These are phyloP conservation scores for Loxodonta africana DNA, from an alignment of 2,113 vertebrate species.

Conservation along the genomic window DNA sequence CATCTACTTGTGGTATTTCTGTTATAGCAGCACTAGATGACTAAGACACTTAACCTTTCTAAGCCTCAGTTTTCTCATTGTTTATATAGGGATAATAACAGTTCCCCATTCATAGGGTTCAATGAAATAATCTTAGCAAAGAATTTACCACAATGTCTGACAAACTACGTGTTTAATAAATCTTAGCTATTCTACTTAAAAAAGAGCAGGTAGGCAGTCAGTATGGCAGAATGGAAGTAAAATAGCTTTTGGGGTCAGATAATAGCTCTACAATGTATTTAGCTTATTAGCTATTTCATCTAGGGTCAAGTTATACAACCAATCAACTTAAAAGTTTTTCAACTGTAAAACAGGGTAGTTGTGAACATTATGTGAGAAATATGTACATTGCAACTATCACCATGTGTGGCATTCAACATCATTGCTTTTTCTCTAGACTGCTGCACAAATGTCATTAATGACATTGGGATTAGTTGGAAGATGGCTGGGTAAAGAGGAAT, in stretches of 20 bases:
- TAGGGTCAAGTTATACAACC: not conserved
- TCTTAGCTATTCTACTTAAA: not conserved
- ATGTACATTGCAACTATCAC: not conserved
- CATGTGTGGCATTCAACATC: not conserved
- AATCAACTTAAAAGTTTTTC: not conserved
- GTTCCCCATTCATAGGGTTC: not conserved
- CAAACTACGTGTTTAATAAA: not conserved
- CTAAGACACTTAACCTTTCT: too few species aligned
- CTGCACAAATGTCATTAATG: not conserved
- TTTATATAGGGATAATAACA: not conserved
- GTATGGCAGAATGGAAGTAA: not conserved
- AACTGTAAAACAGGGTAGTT: not conserved
- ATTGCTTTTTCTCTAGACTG: not conserved
- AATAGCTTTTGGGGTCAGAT: not conserved
- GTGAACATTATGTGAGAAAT: not conserved
- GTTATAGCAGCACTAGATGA: too few species aligned
- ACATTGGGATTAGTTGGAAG: not conserved
- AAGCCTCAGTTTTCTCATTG: not conserved
- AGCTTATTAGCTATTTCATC: not conserved
- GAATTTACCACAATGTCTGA: constrained; percentile 5
- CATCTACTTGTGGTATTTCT: too few species aligned
- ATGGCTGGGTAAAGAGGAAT: not conserved
- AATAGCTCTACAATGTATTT: not conserved
- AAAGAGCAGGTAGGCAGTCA: not conserved
- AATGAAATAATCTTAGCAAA: not conserved